phyloP scores from a whole-genome alignment of 2,113 vertebrate genomes.

The Tetrao urogallus region DNA sequence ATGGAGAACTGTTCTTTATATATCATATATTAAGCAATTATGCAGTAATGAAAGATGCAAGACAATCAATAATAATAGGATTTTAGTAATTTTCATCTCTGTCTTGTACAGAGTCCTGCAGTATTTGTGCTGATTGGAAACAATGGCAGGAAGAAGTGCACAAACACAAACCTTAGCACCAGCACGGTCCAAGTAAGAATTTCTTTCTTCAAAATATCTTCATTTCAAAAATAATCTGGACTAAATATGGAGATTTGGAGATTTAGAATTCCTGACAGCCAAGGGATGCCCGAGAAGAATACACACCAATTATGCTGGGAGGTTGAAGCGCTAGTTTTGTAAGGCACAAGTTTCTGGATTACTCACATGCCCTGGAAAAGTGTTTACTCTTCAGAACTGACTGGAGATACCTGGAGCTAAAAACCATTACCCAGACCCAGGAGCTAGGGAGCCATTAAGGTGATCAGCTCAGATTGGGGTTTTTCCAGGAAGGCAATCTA shows the following conservation, averaged over 20 bases:
- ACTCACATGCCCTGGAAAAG: neutral
- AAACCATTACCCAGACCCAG: neutral
- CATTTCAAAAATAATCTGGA: neutral
- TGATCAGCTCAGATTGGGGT: neutral
- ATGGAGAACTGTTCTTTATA: neutral
- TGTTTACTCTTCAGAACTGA: neutral
- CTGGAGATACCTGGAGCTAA: neutral
- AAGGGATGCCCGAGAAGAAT: neutral
- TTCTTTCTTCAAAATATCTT: neutral
- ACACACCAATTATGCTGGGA: neutral
- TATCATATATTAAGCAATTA: slow-evolving; percentile 5
- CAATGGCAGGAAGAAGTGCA: neutral
- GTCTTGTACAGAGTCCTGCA: neutral
- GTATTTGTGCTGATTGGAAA: neutral
- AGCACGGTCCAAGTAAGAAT: neutral
- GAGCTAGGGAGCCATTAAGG: neutral
- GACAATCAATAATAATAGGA: neutral
- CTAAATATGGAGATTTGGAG: neutral
- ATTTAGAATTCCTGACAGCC: neutral
- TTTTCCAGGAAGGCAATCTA: neutral
- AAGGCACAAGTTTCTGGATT: neutral
- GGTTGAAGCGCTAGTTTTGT: neutral
- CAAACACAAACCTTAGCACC: neutral
- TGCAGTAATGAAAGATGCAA: neutral
- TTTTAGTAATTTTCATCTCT: neutral